Base-by-base conservation (phyloP, 30 jellyfish, hydroid and myxozoan genomes). In the Sanderia malayensis region DNA sequence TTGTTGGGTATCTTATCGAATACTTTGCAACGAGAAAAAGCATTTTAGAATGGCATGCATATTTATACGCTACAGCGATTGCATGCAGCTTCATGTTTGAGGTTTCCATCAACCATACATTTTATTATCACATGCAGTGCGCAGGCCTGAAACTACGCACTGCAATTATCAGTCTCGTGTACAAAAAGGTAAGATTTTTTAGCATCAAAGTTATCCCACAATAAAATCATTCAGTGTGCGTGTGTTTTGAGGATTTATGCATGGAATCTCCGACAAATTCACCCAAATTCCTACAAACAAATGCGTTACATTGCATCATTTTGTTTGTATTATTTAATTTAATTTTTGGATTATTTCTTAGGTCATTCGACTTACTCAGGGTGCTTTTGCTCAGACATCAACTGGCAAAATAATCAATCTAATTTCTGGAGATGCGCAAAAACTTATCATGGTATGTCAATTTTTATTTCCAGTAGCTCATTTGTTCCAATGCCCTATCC, bases 351-450 rank as follows among this genome's bases (percentile, higher is more conserved):
- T 37, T 37, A 6, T 19, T 1, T 69, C 28, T 26, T 31, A 82
- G 94, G 77, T 57, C 4, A 44, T 49, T 20, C 29, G 82, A 24
- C 90, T 85, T 30, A 74, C 61, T 19, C 81, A 68, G 31, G 65
- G 64, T 15, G 81, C 95, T 13, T 74, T 85, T 17, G 22, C 79
- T 13, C 71, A 63, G 24, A 75, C 87, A 2, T 61, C 95, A 66
- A 60, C 83, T 53, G 95, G 91, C 3, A 83, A 85, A 29, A 46
- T 85, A 20, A 75, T 68, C 52, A 85, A 85, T 47, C 61, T 85
- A 2, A 76, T 76, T 0, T 85, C 95, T 21, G 79, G 89, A 18
- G 95, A 85, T 69, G 83, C 82, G 4, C 88, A 85, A 52, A 68
- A 53, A 22, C 44, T 85, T 31, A 37, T 71, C 1, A n/a, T 61